These are phyloP conservation scores for Podarcis siculus DNA, from an alignment of 2,797 vertebrate species.

Conservation along the genomic window DNA sequence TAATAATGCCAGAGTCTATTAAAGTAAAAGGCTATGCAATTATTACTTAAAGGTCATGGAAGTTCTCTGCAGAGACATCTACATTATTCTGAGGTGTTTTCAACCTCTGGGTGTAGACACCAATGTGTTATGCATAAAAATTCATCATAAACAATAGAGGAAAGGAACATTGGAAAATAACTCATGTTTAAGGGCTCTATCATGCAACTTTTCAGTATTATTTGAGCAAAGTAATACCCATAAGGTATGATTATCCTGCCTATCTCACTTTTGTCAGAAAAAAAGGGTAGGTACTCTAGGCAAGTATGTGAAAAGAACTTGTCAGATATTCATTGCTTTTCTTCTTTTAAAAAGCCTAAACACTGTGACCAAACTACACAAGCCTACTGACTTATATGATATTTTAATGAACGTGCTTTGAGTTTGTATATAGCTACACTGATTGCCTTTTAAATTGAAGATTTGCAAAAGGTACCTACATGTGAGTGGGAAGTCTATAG, in stretches of 20 bases:
- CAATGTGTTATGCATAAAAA: constrained; percentile 16
- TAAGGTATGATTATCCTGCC: constrained; percentile 42
- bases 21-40: constrained; percentile 58
- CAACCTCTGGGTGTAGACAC: constrained; percentile 20
- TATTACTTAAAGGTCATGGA: constrained; percentile 64
- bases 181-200: constrained; percentile 50
- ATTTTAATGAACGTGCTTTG: background rate
- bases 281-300: constrained; percentile 41
- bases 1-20: constrained; percentile 59
- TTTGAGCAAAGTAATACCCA: constrained; percentile 42
- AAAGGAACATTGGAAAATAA: constrained; percentile 29
- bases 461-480: constrained; percentile 5
- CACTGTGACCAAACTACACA: background rate
- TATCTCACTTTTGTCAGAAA: constrained; percentile 58
- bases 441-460: constrained; percentile 25
- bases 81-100: constrained; percentile 30
- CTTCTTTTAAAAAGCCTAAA: constrained; percentile 2
- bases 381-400: background rate
- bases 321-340: constrained; percentile 53
- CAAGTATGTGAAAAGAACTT: constrained; percentile 56
- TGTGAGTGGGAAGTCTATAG: background rate
- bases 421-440: background rate
- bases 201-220: background rate
- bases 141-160: constrained; percentile 19
- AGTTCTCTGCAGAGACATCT: constrained; percentile 38